Conservation (phyloP, 2,888 invertebrate genomes). For the Cataglyphis cursor region DNA sequence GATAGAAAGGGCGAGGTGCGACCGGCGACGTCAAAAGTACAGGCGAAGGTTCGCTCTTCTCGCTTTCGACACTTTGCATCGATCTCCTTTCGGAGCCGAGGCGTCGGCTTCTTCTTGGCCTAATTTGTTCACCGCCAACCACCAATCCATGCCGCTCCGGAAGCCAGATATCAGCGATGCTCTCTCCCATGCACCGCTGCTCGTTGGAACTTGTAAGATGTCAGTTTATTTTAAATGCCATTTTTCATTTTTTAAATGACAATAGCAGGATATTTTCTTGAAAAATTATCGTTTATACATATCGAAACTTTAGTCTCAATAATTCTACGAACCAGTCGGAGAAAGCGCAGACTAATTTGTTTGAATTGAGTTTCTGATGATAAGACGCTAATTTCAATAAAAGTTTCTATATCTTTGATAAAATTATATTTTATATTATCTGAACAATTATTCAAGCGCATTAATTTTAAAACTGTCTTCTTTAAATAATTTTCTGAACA, state of each 20-base stretch:
- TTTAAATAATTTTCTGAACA: not conserved
- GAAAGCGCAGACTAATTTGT: not conserved
- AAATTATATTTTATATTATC: not conserved
- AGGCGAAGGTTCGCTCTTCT: conserved; percentile 72
- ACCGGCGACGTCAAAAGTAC: conserved; percentile 77
- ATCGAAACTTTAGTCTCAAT: not conserved
- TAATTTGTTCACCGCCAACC: conserved; percentile 13
- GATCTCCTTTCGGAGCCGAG: conserved; percentile 65
- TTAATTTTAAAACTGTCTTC: not conserved
- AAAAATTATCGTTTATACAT: not conserved
- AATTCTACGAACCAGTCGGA: not conserved
- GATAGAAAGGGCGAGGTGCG: conserved; percentile 64
- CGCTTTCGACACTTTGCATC: conserved; percentile 76
- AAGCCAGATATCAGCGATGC: conserved; percentile 8
- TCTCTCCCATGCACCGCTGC: conserved; percentile 1
- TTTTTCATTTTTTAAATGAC: not conserved
- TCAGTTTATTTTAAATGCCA: not conserved
- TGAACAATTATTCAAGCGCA: not conserved
- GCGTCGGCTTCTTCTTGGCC: conserved; percentile 38
- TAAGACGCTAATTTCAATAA: not conserved
- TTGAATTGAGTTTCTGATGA: not conserved
- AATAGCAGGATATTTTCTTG: not conserved
- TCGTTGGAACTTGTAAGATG: not conserved
- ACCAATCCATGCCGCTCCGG: not conserved
- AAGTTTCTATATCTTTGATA: not conserved